A percentile compares a stretch with the other conserved stretches of the same genome.
These are phyloP conservation scores for Xiphorhynchus erythropygius DNA, from an alignment of 2,797 vertebrate genomes.

Conservation along the genomic window DNA sequence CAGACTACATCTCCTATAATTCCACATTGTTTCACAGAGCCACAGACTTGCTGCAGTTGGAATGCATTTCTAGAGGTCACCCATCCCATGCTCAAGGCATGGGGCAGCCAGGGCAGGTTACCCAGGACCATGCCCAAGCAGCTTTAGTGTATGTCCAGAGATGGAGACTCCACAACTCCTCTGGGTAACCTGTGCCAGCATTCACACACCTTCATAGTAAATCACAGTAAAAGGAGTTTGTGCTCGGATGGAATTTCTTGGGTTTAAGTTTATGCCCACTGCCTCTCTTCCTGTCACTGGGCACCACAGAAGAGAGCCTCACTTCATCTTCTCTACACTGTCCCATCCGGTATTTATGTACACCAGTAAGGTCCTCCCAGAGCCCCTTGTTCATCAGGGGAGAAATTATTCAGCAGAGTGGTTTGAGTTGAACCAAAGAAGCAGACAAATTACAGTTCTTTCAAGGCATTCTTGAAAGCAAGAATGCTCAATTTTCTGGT, in stretches of 20 bases:
- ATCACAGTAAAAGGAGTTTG: not conserved
- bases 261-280: not conserved
- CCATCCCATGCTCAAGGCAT: not conserved
- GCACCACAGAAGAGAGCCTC: not conserved
- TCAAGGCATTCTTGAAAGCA: not conserved
- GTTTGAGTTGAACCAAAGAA: not conserved
- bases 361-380: not conserved
- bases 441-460: not conserved
- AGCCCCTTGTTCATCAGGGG: not conserved
- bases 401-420: not conserved
- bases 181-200: not conserved
- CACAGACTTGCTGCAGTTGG: not conserved
- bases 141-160: not conserved
- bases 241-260: not conserved
- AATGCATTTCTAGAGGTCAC: not conserved
- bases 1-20: not conserved
- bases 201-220: not conserved
- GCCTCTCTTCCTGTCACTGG: not conserved
- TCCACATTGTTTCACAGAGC: not conserved
- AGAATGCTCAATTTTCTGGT: not conserved
- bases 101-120: not conserved
- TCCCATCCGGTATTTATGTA: not conserved
- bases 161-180: not conserved
- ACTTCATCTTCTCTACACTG: not conserved
- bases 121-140: not conserved